Evolutionary conservation across 2,113 vertebrate species (phyloP).

Genomic region (Gymnobelideus leadbeateri): DNA sequence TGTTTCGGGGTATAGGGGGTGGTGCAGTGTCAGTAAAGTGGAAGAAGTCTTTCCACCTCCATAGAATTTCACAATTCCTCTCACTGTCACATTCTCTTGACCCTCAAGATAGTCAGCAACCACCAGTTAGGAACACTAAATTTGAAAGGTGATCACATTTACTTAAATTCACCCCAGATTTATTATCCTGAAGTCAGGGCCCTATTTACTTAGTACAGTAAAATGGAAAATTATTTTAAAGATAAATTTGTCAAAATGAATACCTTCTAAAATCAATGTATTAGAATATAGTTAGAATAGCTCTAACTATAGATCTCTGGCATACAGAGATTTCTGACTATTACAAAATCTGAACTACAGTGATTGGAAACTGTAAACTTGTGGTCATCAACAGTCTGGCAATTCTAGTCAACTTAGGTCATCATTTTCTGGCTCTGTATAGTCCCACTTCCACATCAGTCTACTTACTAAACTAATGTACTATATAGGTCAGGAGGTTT

Average conservation of each 20-base stretch:
- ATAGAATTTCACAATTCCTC: constrained; percentile 11
- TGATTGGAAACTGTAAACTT: constrained; percentile 44
- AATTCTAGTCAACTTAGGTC: constrained; percentile 17
- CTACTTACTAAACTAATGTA: neutral
- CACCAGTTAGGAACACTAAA: neutral
- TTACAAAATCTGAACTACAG: constrained; percentile 49
- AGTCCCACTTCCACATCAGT: constrained; percentile 23
- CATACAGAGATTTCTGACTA: constrained; percentile 16
- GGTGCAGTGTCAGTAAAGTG: neutral
- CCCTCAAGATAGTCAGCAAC: constrained; percentile 20
- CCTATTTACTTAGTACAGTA: neutral
- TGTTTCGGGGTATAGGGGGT: neutral
- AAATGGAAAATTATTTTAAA: constrained; percentile 33
- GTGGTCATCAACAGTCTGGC: constrained; percentile 12
- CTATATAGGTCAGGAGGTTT: constrained; percentile 21
- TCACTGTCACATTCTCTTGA: neutral
- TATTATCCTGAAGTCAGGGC: neutral
- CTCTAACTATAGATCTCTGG: constrained; percentile 31
- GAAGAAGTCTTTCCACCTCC: neutral
- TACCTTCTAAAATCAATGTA: constrained; percentile 42
- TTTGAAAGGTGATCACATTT: neutral
- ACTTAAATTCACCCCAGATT: neutral
- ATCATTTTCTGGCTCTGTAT: constrained; percentile 36
- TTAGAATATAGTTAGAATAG: constrained; percentile 27
- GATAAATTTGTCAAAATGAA: constrained; percentile 21